Conservation (phyloP, 2,888 invertebrate species). For the Ypsolopha scabrella region DNA sequence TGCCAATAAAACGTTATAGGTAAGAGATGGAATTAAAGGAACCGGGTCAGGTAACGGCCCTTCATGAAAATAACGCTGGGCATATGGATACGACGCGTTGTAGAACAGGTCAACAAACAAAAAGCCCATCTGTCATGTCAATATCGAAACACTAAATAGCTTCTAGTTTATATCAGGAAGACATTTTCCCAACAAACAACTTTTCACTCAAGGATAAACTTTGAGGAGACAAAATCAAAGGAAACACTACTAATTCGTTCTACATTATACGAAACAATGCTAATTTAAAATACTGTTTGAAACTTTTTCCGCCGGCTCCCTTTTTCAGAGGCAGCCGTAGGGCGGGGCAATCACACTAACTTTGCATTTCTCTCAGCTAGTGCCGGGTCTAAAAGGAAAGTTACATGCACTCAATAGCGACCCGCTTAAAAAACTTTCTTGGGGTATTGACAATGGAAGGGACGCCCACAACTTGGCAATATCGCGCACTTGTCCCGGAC, state of each 20-base stretch:
- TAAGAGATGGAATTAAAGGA: conserved; percentile 68
- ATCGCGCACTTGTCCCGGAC: conserved; percentile 34
- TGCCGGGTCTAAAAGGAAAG: conserved; percentile 39
- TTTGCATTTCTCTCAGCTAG: conserved; percentile 30
- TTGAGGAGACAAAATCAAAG: background rate
- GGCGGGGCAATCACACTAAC: conserved; percentile 31
- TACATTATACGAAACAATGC: conserved; percentile 2
- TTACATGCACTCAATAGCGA: conserved; percentile 44
- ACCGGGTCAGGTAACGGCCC: conserved; percentile 62
- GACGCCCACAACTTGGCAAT: conserved; percentile 40
- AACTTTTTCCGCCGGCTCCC: conserved; percentile 4
- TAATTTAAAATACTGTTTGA: conserved; percentile 3
- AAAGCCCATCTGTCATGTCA: background rate
- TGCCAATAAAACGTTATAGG: conserved; percentile 70
- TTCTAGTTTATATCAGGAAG: background rate
- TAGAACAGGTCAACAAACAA: conserved; percentile 3
- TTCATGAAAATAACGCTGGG: conserved; percentile 52
- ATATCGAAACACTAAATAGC: background rate
- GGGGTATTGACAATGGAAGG: conserved; percentile 32
- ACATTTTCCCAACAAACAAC: background rate
- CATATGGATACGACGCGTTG: conserved; percentile 15
- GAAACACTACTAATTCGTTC: conserved; percentile 2
- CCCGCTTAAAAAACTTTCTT: conserved; percentile 37
- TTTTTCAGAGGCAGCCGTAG: conserved; percentile 13
- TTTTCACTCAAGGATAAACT: background rate